Evolutionary conservation across 1,140 invertebrate species (phyloP), one percentile per base, ranked within the genome.

Genomic region (Bombus pyrosoma): DNA sequence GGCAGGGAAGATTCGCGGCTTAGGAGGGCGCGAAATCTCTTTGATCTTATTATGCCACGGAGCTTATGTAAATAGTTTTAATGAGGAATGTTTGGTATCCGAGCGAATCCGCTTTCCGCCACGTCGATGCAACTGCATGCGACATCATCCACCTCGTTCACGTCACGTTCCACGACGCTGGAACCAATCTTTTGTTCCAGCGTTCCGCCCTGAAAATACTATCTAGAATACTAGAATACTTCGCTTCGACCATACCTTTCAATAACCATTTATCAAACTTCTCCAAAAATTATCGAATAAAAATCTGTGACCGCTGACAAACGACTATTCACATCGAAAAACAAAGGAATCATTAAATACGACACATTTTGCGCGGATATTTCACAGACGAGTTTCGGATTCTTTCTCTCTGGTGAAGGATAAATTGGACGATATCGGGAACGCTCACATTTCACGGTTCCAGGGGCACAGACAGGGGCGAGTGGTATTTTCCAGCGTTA

Each of bases 181-280:
- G 62, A 76, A 41, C 57, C 47, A 76, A 34, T 62, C 62, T 18
- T 72, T 86, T 76, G 75, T 87, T 73, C 71, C 64, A 34, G 18
- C 77, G 62, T 37, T 59, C 34, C 39, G 83, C 41, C 69, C 79
- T 84, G 68, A 47, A 89, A 92, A 93, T 92, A 89, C 88, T 83
- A 88, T 92, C 87, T 86, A 85, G 84, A 92, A 92, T 87, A 53
- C 87, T 86, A 85, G 84, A 92, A 92, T 87, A 53, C 18, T 53
- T 47, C 47, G 1, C 15, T 47, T 53, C 18, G 6, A 18, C 5
- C 47, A 6, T 18, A 18, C 47, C 8, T 53, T 53, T 53, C 47
- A 18, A 53, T 53, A 53, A 53, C 47, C 18, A 53, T 53, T 53
- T 22, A 53, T 53, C 47, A 53, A 53, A 53, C 47, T 53, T 0